Conservation (phyloP, 92 coral and sea anemone genomes). For the Phymanthus crucifer region DNA sequence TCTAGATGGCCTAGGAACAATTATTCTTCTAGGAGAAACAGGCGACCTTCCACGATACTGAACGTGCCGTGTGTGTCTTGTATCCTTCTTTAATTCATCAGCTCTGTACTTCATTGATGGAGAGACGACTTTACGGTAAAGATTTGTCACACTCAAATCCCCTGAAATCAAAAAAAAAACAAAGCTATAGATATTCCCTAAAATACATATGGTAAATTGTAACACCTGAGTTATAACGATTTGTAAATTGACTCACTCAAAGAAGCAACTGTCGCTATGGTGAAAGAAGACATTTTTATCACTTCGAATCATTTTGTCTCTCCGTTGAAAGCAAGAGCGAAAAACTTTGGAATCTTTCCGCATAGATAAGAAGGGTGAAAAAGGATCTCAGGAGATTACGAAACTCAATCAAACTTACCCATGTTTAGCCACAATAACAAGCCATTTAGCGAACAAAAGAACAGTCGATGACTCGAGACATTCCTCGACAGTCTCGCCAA, state of each 20-base stretch:
- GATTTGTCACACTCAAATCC: constrained; percentile 45
- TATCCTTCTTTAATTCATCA: constrained; percentile 52
- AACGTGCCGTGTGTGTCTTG: constrained; percentile 59
- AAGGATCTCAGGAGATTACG: not conserved
- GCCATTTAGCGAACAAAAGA: constrained; percentile 38
- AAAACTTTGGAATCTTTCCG: not conserved
- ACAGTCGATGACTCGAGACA: constrained; percentile 5
- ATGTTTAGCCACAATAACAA: constrained; percentile 17
- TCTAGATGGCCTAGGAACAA: constrained; percentile 59
- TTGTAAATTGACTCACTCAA: not conserved
- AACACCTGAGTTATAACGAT: not conserved
- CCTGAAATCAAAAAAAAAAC: constrained; percentile 17
- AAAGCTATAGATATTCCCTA: not conserved
- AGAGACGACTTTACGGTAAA: constrained; percentile 69
- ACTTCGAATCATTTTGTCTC: not conserved
- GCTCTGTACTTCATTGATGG: constrained; percentile 59
- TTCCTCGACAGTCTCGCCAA: constrained; percentile 13
- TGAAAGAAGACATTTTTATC: not conserved
- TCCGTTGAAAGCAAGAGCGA: not conserved
- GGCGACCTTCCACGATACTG: constrained; percentile 46
- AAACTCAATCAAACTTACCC: constrained; percentile 38
- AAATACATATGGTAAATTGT: not conserved
- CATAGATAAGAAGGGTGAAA: not conserved
- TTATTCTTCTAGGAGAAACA: constrained; percentile 17
- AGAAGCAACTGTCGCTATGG: not conserved